A percentile compares a stretch with the other conserved stretches of the same genome.
These are phyloP conservation scores for Lasioglossum malachurum DNA, from an alignment of 2,888 invertebrate genomes.

Conservation along the genomic window DNA sequence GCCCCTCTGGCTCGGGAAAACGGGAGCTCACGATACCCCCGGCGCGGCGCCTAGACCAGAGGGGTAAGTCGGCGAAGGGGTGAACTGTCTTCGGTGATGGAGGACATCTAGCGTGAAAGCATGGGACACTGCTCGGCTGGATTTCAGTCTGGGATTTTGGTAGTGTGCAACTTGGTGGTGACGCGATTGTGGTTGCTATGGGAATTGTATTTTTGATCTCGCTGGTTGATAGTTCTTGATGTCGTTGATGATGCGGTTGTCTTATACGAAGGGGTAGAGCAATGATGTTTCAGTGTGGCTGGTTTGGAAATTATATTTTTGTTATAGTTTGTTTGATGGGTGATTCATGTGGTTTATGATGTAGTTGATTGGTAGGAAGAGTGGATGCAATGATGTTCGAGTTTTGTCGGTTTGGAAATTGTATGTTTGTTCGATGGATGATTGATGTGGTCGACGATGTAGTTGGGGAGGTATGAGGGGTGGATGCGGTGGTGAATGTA, in stretches of 20 bases:
- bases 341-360: background rate
- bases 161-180: background rate
- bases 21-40: background rate
- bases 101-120: background rate
- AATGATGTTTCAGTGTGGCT: background rate
- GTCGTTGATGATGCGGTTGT: background rate
- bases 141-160: background rate
- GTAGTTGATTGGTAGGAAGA: too few species aligned
- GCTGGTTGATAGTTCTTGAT: background rate
- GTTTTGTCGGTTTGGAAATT: background rate
- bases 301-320: background rate
- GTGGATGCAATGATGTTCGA: background rate
- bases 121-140: background rate
- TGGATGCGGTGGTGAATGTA: too few species aligned
- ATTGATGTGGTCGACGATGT: background rate
- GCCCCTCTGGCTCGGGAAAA: conserved; percentile 24
- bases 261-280: background rate
- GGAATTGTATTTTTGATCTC: background rate
- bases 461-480: too few species aligned
- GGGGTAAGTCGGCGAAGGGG: background rate
- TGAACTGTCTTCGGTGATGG: background rate
- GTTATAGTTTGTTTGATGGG: background rate
- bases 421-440: background rate
- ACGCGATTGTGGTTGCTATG: background rate
- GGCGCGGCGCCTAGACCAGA: background rate